Percentiles rank a stretch among this genome's conserved stretches.
phyloP scores from a whole-genome alignment of 2,888 invertebrate genomes.

The Uropetala carovei region DNA sequence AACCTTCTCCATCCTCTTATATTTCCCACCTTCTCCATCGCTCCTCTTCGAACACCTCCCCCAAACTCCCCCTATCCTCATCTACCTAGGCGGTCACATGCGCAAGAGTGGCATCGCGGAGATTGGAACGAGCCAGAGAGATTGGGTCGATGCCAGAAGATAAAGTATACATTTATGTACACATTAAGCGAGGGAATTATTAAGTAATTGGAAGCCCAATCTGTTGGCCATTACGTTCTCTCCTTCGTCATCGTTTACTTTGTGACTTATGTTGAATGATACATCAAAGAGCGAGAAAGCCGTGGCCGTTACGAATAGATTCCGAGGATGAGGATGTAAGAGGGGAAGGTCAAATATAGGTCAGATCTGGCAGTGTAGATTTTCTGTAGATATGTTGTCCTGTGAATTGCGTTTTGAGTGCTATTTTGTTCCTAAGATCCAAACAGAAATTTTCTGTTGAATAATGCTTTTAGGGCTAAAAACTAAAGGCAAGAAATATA shows the following conservation, averaged over 20 bases:
- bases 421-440: too few species aligned
- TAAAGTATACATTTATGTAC: constrained; percentile 27
- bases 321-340: not conserved
- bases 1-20: constrained; percentile 7
- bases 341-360: not conserved
- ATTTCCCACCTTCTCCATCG: not conserved
- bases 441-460: too few species aligned
- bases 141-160: not conserved
- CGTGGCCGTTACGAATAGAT: not conserved
- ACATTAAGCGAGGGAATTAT: not conserved
- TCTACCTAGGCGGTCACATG: not conserved
- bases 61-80: not conserved
- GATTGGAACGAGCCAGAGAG: not conserved
- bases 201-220: constrained; percentile 3
- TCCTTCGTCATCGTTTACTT: constrained; percentile 13
- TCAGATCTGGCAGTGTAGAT: not conserved
- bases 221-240: not conserved
- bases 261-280: not conserved
- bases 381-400: not conserved
- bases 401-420: too few species aligned
- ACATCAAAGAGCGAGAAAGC: not conserved
- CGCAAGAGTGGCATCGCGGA: not conserved
- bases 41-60: not conserved
- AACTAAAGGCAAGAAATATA: too few species aligned
- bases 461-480: too few species aligned